These are phyloP conservation scores for Gymnogyps californianus DNA, from an alignment of 2,113 vertebrate species.

Conservation along the genomic window DNA sequence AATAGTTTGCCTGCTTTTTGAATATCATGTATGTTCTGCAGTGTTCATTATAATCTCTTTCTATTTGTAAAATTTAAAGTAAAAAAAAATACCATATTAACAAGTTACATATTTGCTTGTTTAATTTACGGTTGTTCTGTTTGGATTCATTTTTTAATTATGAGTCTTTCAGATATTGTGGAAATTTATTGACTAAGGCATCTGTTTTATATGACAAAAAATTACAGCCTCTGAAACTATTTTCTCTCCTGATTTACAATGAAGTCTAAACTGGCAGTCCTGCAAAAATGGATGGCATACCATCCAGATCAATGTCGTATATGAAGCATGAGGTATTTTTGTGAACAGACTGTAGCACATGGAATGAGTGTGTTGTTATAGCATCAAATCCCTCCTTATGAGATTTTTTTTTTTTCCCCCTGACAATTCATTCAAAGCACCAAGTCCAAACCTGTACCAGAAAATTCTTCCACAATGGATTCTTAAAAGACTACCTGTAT, in stretches of 20 bases:
- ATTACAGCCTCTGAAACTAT: conserved; percentile 14
- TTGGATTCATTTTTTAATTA: conserved; percentile 72
- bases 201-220: conserved; percentile 65
- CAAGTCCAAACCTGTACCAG: not conserved
- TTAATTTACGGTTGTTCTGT: conserved; percentile 62
- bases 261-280: not conserved
- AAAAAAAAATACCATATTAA: conserved; percentile 26
- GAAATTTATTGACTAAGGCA: conserved; percentile 58
- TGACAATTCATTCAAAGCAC: not conserved
- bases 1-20: not conserved
- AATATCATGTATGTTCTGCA: not conserved
- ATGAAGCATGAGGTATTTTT: not conserved
- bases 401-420: not conserved
- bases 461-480: not conserved
- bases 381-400: not conserved
- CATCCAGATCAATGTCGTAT: not conserved
- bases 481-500: not conserved
- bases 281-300: not conserved
- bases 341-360: not conserved
- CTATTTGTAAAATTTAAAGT: not conserved
- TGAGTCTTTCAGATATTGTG: conserved; percentile 48
- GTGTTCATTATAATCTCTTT: not conserved
- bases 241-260: conserved; percentile 39
- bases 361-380: not conserved
- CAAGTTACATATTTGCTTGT: not conserved